phyloP scores from a whole-genome alignment of 2,113 vertebrate genomes.

The Lucifuga dentata region DNA sequence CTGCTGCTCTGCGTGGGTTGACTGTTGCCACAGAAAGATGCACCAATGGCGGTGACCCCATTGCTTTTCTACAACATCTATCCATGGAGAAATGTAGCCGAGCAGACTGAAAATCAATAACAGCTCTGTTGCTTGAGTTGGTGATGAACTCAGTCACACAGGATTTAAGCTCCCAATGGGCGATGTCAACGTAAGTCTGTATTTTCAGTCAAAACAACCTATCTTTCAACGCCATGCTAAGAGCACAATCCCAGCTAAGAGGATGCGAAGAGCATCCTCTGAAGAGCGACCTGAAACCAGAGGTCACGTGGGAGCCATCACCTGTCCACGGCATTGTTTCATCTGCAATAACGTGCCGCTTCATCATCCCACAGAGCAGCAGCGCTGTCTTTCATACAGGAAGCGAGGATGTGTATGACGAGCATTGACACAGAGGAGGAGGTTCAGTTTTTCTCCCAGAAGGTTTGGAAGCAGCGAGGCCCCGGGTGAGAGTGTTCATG shows the following conservation, averaged over 20 bases:
- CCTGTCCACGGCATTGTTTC: constrained; percentile 41
- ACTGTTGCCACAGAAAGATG: not conserved
- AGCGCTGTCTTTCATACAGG: constrained; percentile 8
- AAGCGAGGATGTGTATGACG: constrained; percentile 46
- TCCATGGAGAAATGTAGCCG: not conserved
- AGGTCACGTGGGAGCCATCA: constrained; percentile 24
- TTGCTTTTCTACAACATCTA: not conserved
- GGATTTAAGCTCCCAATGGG: not conserved
- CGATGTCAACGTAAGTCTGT: not conserved
- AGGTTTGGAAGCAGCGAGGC: constrained; percentile 55
- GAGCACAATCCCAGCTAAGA: constrained; percentile 16
- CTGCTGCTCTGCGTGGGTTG: constrained; percentile 6
- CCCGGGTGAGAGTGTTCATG: constrained; percentile 65
- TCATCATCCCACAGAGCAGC: constrained; percentile 35
- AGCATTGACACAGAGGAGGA: constrained; percentile 32
- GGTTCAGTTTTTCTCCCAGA: constrained; percentile 39
- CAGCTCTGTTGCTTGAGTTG: constrained; percentile 5
- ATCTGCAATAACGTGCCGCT: constrained; percentile 39
- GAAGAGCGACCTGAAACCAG: constrained; percentile 36
- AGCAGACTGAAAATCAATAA: constrained; percentile 12
- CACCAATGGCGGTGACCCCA: not conserved
- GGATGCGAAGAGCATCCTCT: no score
- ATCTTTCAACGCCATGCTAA: not conserved
- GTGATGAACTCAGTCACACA: constrained; percentile 4
- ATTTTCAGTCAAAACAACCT: constrained; percentile 5